Percentiles rank a stretch among this genome's conserved stretches.
Evolutionary conservation across 1,140 invertebrate genomes (phyloP).

Genomic region (Liolophura sinensis): DNA sequence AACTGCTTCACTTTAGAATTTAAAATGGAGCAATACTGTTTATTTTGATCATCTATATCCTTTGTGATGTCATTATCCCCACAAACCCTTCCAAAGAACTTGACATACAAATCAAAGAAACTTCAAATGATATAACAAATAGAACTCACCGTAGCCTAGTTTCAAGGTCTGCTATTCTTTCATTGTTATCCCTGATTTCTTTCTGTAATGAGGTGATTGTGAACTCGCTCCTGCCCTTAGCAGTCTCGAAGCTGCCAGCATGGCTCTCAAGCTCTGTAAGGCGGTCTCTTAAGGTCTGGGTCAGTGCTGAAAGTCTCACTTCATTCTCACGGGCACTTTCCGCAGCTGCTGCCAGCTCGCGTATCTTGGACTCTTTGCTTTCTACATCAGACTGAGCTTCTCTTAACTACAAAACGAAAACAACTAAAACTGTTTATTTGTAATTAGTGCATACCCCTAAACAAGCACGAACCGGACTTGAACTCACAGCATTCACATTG

Average conservation of each 20-base stretch:
- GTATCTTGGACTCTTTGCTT: conserved; percentile 50
- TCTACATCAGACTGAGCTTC: conserved; percentile 46
- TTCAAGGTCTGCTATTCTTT: conserved; percentile 54
- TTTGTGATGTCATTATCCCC: too few relatives aligned
- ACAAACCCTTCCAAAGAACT: too few relatives aligned
- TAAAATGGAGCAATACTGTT: too few relatives aligned
- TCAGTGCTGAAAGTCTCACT: conserved; percentile 31
- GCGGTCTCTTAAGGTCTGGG: conserved; percentile 42
- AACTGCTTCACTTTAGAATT: too few relatives aligned
- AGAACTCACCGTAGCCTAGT: conserved; percentile 42
- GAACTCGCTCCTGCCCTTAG: conserved; percentile 47
- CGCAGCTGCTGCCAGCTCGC: conserved; percentile 41
- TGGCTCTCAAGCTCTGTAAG: conserved; percentile 47
- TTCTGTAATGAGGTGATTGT: conserved; percentile 51
- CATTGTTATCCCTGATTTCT: conserved; percentile 44
- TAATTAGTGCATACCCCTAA: too few relatives aligned
- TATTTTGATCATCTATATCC: too few relatives aligned
- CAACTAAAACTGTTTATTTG: too few relatives aligned
- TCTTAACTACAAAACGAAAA: conserved; percentile 29
- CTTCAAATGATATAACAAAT: neutral
- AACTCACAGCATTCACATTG: too few relatives aligned
- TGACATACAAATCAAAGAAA: too few relatives aligned
- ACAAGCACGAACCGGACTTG: too few relatives aligned
- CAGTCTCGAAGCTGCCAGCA: conserved; percentile 44
- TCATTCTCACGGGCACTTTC: conserved; percentile 50